Base-by-base conservation (phyloP, 2,797 vertebrate genomes). In the Ctenopoma kingsleyae region DNA sequence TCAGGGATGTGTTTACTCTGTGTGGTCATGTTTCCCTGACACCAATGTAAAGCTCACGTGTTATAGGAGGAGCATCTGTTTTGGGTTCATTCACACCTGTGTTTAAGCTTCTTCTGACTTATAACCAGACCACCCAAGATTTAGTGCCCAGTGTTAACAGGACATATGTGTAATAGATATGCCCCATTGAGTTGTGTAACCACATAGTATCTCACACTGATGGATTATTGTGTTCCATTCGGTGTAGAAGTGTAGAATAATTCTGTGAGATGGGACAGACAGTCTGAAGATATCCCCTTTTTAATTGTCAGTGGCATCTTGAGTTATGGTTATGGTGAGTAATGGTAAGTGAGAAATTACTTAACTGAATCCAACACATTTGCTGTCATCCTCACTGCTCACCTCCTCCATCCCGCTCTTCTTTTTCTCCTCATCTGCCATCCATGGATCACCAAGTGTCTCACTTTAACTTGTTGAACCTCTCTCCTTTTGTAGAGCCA, bases 401-500 rank as follows among this genome's bases (percentile, higher is more conserved):
- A 19, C 38, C 53, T 16, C 58, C 74, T 67, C 56, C 57, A 25
- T 82, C 71, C 77, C 77, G 59, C 57, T 77, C 70, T 22, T 17
- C 68, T 85, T 85, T 84, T 78, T 68, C 71, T 64, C 25, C 64
- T 83, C 80, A 65, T 85, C 78, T 85, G 70, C 63, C 74, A 74
- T 85, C 60, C 57, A 19, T 32, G 16, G 48, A 59, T 40, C 0
- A 52, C 76, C 77, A 83, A 78, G 65, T 67, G 75, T 44, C 81
- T 79, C 63, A 52, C 56, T 56, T 66, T 65, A 56, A 84, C 59
- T 84, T 63, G 68, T 22, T 86, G 66, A 86, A 74, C 59, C 73
- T 79, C 58, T 87, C 61, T 86, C 66, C 41, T 83, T 67, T 79
- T 87, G 58, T 82, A 92, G 81, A 73, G 78, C 78, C 86, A 82